Conservation (phyloP, 2,888 invertebrate species). For the Rapana venosa region DNA sequence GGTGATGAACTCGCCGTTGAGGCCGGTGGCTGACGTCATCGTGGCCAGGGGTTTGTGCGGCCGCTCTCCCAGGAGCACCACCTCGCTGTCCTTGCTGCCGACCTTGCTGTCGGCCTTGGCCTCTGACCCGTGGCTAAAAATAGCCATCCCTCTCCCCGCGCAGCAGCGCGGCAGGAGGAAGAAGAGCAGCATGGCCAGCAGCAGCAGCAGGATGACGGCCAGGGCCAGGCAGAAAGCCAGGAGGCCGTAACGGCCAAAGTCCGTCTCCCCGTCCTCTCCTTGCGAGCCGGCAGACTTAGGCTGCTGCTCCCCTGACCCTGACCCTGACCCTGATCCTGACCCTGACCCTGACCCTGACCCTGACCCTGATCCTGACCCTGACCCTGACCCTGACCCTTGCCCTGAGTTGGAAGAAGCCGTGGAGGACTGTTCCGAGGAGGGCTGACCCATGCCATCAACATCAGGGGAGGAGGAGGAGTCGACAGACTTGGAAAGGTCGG, state of each 20-base stretch:
- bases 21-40: slow-evolving; percentile 37
- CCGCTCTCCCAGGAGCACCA: slow-evolving; percentile 6
- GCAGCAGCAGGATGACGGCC: slow-evolving; percentile 46
- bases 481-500: too few relatives aligned
- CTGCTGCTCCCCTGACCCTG: not conserved
- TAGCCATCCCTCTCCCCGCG: not conserved
- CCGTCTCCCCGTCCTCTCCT: not conserved
- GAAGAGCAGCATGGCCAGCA: slow-evolving; percentile 49
- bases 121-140: not conserved
- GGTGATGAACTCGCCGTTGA: slow-evolving; percentile 40
- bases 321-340: not conserved
- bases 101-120: not conserved
- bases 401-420: not conserved
- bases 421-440: not conserved
- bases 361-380: not conserved
- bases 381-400: not conserved
- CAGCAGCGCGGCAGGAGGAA: slow-evolving; percentile 49
- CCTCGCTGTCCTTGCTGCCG: not conserved
- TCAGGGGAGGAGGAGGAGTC: too few relatives aligned
- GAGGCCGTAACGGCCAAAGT: slow-evolving; percentile 50
- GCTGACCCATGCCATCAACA: too few relatives aligned
- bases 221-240: slow-evolving; percentile 51
- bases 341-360: not conserved
- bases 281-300: not conserved
- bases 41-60: slow-evolving; percentile 32